Evolutionary conservation across 2,113 vertebrate genomes (phyloP).

Genomic region (Elgaria multicarinata): DNA sequence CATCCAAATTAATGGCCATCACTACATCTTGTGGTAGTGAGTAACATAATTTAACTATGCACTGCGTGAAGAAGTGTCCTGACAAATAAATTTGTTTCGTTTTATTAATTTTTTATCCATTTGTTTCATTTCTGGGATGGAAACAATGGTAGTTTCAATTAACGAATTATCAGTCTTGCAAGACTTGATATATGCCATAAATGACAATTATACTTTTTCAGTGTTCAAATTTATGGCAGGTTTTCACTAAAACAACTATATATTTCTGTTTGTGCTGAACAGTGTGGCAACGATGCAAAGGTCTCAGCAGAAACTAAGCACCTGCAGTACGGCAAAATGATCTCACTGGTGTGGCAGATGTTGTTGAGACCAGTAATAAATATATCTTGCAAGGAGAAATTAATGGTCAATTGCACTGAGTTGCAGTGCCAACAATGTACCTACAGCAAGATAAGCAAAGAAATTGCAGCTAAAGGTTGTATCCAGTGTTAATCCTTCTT

Average conservation of each 20-base stretch:
- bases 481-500: too few relatives aligned
- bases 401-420: neutral
- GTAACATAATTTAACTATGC: too few relatives aligned
- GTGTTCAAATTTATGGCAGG: slow-evolving; percentile 16
- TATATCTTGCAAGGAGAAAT: neutral
- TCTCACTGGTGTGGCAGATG: slow-evolving; percentile 31
- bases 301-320: slow-evolving; percentile 17
- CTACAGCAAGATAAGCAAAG: neutral
- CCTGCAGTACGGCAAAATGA: slow-evolving; percentile 24
- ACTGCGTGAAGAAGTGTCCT: too few relatives aligned
- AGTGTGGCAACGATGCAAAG: neutral
- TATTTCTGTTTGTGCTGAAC: neutral
- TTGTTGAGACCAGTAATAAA: slow-evolving; percentile 24
- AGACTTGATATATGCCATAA: slow-evolving; percentile 37
- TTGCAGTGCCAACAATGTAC: neutral
- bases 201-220: slow-evolving; percentile 44
- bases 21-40: too few relatives aligned
- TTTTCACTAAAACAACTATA: neutral
- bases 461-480: neutral
- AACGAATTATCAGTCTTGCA: slow-evolving; percentile 57
- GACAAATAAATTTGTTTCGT: too few relatives aligned
- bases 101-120: too few relatives aligned
- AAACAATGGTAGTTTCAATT: slow-evolving; percentile 31
- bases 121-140: slow-evolving; percentile 39
- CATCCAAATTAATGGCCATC: too few relatives aligned